Evolutionary conservation across 2,113 vertebrate genomes (phyloP), one percentile per base, ranked within the genome.

Genomic region (Phoxinus phoxinus): DNA sequence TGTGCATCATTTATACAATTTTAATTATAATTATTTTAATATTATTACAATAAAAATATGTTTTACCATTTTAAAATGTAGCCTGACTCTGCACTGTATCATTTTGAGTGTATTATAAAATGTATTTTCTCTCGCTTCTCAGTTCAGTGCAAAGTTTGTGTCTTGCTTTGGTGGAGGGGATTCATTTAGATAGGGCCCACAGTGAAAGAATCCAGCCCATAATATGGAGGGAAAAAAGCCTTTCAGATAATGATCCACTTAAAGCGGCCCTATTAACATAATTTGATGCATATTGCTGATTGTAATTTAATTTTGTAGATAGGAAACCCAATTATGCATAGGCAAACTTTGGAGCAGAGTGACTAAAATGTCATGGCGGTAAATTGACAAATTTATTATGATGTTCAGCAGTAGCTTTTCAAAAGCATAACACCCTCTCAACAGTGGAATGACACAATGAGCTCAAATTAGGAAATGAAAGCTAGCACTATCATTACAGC

Each of bases 221-320:
- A 93, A 93, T 93, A 93, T 91, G 25, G 41, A 12, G n/a, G 11
- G 77, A 90, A 90, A 90, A 88, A 71, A 73, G 90, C 91, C 94
- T 94, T 93, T 90, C 84, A 94, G 94, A 95, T 95, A 94, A 91
- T 84, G 89, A 94, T 94, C 93, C 93, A 88, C 92, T 87, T 94
- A 90, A 92, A 93, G 89, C 91, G 93, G 91, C 92, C 91, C 91
- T 92, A 91, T 90, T 89, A 93, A 92, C 92, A 93, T 90, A 92
- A 92, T 91, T 91, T 88, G 88, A 92, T 92, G 90, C 89, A 87
- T 78, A 88, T 77, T 91, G 91, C 88, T 91, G 91, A 94, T 95
- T 91, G 81, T 88, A 87, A 89, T 91, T 90, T 85, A 88, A 89
- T 91, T 89, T 88, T 65, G 56, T 73, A 88, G 85, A 89, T 88